Conservation (phyloP, 92 coral and sea anemone species). For the Zoanthus sociatus region DNA sequence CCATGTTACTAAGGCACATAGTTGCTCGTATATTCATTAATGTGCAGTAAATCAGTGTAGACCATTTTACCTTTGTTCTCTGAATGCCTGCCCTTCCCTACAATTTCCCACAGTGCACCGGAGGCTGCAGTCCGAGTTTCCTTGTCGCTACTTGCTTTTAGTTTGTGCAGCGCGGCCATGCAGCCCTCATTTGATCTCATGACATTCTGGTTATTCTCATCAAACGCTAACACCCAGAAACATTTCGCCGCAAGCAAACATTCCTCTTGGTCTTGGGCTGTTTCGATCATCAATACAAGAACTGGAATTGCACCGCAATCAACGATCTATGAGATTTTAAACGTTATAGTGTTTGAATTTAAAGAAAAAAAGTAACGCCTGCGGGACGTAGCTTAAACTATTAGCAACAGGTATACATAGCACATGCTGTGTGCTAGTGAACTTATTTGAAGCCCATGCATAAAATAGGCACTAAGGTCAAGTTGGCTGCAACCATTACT, state of each 20-base stretch:
- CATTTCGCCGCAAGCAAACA: slow-evolving; percentile 52
- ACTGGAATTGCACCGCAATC: slow-evolving; percentile 75
- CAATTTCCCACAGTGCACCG: slow-evolving; percentile 87
- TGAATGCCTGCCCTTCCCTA: slow-evolving; percentile 64
- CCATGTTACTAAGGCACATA: too few species aligned
- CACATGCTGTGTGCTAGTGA: too few species aligned
- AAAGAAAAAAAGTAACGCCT: neutral
- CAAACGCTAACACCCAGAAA: slow-evolving; percentile 83
- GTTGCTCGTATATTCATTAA: too few species aligned
- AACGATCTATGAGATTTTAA: slow-evolving; percentile 64
- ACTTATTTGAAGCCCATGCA: too few species aligned
- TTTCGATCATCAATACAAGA: slow-evolving; percentile 65
- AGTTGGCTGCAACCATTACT: too few species aligned
- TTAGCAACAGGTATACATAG: too few species aligned
- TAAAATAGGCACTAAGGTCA: too few species aligned
- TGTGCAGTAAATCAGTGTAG: too few species aligned
- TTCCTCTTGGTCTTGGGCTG: slow-evolving; percentile 68
- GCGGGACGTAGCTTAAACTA: too few species aligned
- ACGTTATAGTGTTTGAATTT: neutral
- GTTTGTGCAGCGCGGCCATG: slow-evolving; percentile 62
- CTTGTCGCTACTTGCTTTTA: slow-evolving; percentile 38
- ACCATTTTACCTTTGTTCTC: slow-evolving; percentile 27
- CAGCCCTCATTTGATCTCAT: slow-evolving; percentile 48
- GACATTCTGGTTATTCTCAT: slow-evolving; percentile 59
- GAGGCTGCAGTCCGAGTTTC: slow-evolving; percentile 69